These are phyloP conservation scores for Oreohelix idahoensis DNA, from an alignment of 1,140 invertebrate genomes.

Conservation along the genomic window DNA sequence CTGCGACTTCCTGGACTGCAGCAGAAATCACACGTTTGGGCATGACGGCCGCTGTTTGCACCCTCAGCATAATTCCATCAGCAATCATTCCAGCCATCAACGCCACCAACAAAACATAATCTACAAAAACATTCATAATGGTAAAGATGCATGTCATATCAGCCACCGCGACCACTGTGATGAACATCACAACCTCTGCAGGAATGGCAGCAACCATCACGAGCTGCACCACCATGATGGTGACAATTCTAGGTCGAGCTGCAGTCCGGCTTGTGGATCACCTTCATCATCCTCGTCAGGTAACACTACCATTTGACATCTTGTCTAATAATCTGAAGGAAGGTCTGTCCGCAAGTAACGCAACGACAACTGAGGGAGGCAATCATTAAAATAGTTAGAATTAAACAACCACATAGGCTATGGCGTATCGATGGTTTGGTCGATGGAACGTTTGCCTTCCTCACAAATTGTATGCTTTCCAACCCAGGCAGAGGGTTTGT, in stretches of 20 bases:
- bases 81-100: neutral
- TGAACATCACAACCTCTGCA: conserved; percentile 18
- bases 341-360: too few species aligned
- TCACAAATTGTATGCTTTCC: too few species aligned
- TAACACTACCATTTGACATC: too few species aligned
- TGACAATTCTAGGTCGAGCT: conserved; percentile 29
- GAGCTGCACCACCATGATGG: conserved; percentile 10
- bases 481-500: too few species aligned
- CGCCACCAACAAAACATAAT: neutral
- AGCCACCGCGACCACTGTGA: neutral
- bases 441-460: too few species aligned
- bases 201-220: neutral
- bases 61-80: neutral
- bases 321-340: too few species aligned
- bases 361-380: too few species aligned
- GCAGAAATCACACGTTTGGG: neutral
- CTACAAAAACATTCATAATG: neutral
- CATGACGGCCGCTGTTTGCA: neutral
- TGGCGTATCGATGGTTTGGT: too few species aligned
- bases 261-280: conserved; percentile 28
- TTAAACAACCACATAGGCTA: too few species aligned
- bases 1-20: neutral
- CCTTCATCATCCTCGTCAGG: conserved; percentile 30
- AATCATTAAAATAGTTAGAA: too few species aligned
- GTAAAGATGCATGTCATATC: neutral